Evolutionary conservation across 1,140 invertebrate genomes (phyloP).

Genomic region (Stegodyphus dumicola): DNA sequence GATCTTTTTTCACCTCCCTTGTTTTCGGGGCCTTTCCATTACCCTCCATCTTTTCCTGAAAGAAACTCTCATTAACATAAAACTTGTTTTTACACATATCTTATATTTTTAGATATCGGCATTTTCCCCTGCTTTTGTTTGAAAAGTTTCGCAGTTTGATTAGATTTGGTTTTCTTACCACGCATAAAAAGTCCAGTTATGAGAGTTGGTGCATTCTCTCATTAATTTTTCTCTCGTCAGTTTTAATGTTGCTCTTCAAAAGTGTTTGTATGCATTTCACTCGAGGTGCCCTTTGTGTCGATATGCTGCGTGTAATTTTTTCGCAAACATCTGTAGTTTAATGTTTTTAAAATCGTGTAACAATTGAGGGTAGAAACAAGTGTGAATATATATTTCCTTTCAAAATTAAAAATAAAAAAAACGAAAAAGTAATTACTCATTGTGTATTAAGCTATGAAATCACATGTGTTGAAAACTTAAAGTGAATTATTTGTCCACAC

Average conservation of each 20-base stretch:
- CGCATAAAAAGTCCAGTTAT: constrained; percentile 6
- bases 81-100: constrained; percentile 24
- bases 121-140: constrained; percentile 1
- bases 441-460: no score
- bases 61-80: constrained; percentile 52
- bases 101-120: constrained; percentile 37
- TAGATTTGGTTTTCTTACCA: constrained; percentile 33
- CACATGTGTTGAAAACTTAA: no score
- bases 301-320: no score
- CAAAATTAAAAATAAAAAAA: no score
- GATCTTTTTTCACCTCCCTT: constrained; percentile 14
- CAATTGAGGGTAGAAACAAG: no score
- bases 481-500: no score
- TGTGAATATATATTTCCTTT: no score
- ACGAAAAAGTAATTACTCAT: no score
- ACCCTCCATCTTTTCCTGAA: constrained; percentile 8
- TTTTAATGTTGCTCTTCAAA: constrained; percentile 20
- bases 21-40: constrained; percentile 26
- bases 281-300: background rate
- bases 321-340: no score
- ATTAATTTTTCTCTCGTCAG: constrained; percentile 21
- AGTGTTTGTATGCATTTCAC: background rate
- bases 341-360: no score
- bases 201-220: background rate
- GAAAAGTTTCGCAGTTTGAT: constrained; percentile 41